Percentiles rank a stretch among this genome's conserved stretches.
These are phyloP conservation scores for Polydrusus pterygomalis DNA, from an alignment of 2,888 invertebrate species.

Conservation along the genomic window DNA sequence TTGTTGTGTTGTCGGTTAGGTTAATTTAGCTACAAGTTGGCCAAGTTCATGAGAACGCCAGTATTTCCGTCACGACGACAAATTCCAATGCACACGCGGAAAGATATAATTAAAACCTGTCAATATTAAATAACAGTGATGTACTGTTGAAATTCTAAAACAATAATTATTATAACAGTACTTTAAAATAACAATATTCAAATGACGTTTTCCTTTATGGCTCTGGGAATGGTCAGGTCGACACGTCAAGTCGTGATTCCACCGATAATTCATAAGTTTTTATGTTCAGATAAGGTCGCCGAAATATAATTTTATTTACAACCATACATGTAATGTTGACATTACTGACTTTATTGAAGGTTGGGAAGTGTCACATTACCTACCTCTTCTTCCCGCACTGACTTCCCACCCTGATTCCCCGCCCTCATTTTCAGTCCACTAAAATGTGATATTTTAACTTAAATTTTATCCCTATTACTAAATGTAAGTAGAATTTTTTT, in stretches of 20 bases:
- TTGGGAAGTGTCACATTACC: too few species aligned
- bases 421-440: too few species aligned
- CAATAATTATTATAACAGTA: conserved; percentile 32
- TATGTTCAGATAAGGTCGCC: not conserved
- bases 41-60: not conserved
- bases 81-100: conserved; percentile 21
- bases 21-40: too few species aligned
- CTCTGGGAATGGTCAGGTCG: not conserved
- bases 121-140: conserved; percentile 19
- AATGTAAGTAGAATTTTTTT: too few species aligned
- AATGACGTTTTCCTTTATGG: conserved; percentile 21
- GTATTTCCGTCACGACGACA: conserved; percentile 5
- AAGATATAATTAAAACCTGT: conserved; percentile 18
- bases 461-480: too few species aligned
- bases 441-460: too few species aligned
- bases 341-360: too few species aligned
- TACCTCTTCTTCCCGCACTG: too few species aligned
- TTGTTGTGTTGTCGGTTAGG: not conserved
- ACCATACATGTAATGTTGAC: too few species aligned
- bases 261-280: conserved; percentile 26
- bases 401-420: too few species aligned
- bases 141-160: conserved; percentile 30
- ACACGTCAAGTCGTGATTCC: conserved; percentile 12
- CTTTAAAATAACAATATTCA: conserved; percentile 24
- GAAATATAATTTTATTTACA: not conserved